These are phyloP conservation scores for Amia ocellicauda DNA, from an alignment of 2,113 vertebrate genomes.

Conservation along the genomic window DNA sequence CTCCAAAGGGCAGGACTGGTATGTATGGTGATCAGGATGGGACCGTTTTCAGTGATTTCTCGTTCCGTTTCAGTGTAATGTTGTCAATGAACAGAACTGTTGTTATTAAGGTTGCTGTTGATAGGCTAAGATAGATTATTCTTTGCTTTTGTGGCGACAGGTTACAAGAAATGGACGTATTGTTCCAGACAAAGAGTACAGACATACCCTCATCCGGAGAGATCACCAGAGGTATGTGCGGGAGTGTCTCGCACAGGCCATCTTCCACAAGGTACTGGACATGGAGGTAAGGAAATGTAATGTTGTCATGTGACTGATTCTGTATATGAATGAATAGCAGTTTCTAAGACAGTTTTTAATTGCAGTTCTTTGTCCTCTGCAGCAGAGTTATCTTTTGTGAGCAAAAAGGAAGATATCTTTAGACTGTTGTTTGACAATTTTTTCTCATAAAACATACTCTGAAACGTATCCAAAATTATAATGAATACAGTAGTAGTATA, in stretches of 20 bases:
- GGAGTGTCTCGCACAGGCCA: conserved; percentile 78
- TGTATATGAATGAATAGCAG: not conserved
- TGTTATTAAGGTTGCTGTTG: not conserved
- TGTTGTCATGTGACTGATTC: not conserved
- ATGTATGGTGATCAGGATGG: conserved; percentile 39
- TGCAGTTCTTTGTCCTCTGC: too few species aligned
- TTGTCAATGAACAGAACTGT: too few species aligned
- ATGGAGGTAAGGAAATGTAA: conserved; percentile 70
- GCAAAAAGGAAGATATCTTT: too few species aligned
- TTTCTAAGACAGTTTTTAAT: too few species aligned
- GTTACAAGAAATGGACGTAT: conserved; percentile 87
- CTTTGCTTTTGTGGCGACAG: conserved; percentile 53
- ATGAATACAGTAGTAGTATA: too few species aligned
- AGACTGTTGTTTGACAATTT: too few species aligned
- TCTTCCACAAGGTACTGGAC: conserved; percentile 83
- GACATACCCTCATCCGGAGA: conserved; percentile 68
- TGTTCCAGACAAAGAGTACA: conserved; percentile 86
- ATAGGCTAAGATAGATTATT: not conserved
- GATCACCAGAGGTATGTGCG: conserved; percentile 73
- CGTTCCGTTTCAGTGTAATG: not conserved
- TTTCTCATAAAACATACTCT: too few species aligned
- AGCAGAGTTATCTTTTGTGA: too few species aligned
- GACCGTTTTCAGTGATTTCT: too few species aligned
- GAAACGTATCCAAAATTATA: too few species aligned
- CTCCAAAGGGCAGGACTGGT: conserved; percentile 89